Percentiles rank a stretch among this genome's conserved stretches.
These are phyloP conservation scores for Himalopsyche phryganea DNA, from an alignment of 1,140 invertebrate species.

Conservation along the genomic window DNA sequence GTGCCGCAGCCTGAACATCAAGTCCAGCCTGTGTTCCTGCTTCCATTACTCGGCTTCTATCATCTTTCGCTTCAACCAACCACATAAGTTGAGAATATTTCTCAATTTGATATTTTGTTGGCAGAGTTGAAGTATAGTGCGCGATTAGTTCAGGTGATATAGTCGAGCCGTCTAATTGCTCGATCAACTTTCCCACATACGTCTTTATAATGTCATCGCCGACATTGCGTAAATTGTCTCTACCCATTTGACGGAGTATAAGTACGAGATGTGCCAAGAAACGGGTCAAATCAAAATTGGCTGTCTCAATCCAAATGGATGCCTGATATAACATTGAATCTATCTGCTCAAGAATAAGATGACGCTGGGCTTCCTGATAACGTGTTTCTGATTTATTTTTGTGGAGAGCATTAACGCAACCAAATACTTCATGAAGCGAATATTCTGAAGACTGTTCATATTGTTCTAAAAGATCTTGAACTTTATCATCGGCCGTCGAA, in stretches of 20 bases:
- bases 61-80: constrained; percentile 61
- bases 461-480: constrained; percentile 72
- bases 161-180: constrained; percentile 58
- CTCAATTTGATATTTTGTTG: constrained; percentile 64
- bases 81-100: constrained; percentile 79
- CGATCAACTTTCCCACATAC: constrained; percentile 66
- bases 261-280: constrained; percentile 84
- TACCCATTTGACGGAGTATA: constrained; percentile 75
- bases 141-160: constrained; percentile 70
- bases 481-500: constrained; percentile 51
- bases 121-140: constrained; percentile 77
- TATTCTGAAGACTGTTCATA: constrained; percentile 53
- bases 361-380: constrained; percentile 47
- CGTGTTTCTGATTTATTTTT: constrained; percentile 48
- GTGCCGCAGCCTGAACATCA: constrained; percentile 79
- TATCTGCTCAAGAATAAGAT: constrained; percentile 48
- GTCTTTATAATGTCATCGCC: constrained; percentile 71
- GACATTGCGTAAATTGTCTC: constrained; percentile 59
- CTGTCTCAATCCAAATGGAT: constrained; percentile 40
- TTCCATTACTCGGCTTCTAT: constrained; percentile 49
- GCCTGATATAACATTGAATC: constrained; percentile 48
- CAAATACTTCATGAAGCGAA: constrained; percentile 69
- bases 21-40: constrained; percentile 63
- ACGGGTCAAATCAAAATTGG: constrained; percentile 62
- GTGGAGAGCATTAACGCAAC: constrained; percentile 48